phyloP scores from a whole-genome alignment of 2,797 vertebrate species.

The Leuciscus waleckii region DNA sequence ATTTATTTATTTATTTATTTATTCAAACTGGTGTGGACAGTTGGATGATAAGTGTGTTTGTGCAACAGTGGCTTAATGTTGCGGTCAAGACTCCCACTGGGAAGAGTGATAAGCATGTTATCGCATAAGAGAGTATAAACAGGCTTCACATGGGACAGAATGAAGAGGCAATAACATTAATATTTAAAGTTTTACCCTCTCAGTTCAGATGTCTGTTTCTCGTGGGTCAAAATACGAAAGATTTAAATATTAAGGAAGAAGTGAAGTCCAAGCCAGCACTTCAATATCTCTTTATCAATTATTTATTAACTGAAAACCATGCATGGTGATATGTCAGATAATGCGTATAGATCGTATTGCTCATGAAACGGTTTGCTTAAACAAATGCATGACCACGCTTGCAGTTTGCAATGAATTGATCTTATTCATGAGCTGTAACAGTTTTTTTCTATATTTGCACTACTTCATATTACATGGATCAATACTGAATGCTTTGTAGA shows the following conservation, averaged over 20 bases:
- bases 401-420: slow-evolving; percentile 31
- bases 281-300: not conserved
- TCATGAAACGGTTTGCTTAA: not conserved
- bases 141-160: slow-evolving; percentile 21
- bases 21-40: not conserved
- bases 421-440: slow-evolving; percentile 20
- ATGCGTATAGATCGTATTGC: not conserved
- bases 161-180: slow-evolving; percentile 6
- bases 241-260: slow-evolving; percentile 12
- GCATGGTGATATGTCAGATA: not conserved
- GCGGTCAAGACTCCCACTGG: slow-evolving; percentile 24
- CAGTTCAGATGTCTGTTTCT: slow-evolving; percentile 20
- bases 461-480: slow-evolving; percentile 48
- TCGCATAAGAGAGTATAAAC: slow-evolving; percentile 4
- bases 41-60: slow-evolving; percentile 19
- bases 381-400: slow-evolving; percentile 3
- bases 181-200: slow-evolving; percentile 34
- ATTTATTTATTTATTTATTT: slow-evolving; percentile 29
- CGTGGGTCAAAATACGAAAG: not conserved
- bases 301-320: slow-evolving; percentile 7
- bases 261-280: not conserved
- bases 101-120: slow-evolving; percentile 20
- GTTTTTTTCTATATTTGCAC: slow-evolving; percentile 34
- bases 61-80: slow-evolving; percentile 21
- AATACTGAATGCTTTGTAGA: slow-evolving; percentile 45